Evolutionary conservation across 2,888 invertebrate genomes (phyloP).

Genomic region (Rhagophthalmus giganteus): DNA sequence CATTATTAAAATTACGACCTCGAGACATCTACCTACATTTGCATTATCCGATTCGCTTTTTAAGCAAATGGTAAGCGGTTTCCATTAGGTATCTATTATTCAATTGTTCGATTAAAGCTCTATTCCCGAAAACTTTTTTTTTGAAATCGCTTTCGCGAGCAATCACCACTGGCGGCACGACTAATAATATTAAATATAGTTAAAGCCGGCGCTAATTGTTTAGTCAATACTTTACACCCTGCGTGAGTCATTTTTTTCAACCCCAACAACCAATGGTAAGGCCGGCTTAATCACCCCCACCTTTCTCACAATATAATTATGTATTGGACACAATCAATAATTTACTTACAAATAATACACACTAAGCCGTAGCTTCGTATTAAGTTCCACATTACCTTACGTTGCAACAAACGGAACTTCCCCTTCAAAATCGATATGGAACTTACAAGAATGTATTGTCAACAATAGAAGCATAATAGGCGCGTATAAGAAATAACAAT

Average conservation of each 20-base stretch:
- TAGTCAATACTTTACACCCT: slow-evolving; percentile 59
- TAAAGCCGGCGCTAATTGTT: slow-evolving; percentile 58
- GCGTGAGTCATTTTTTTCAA: slow-evolving; percentile 59
- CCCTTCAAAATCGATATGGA: slow-evolving; percentile 17
- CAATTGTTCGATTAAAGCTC: slow-evolving; percentile 1
- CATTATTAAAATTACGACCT: slow-evolving; percentile 31
- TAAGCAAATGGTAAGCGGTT: slow-evolving; percentile 7
- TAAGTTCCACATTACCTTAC: slow-evolving; percentile 23
- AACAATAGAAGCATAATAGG: background rate
- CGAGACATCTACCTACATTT: slow-evolving; percentile 20
- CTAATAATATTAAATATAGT: slow-evolving; percentile 53
- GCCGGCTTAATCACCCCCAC: slow-evolving; percentile 55
- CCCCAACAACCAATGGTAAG: slow-evolving; percentile 57
- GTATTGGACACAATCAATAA: slow-evolving; percentile 57
- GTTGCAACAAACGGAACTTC: slow-evolving; percentile 18
- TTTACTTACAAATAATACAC: slow-evolving; percentile 50
- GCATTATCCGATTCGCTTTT: slow-evolving; percentile 9
- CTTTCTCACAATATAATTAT: slow-evolving; percentile 55
- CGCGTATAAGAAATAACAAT: too few relatives aligned
- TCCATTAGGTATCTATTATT: slow-evolving; percentile 2
- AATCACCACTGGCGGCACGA: slow-evolving; percentile 32
- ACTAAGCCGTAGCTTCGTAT: slow-evolving; percentile 27
- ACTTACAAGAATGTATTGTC: background rate
- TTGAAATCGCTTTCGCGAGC: slow-evolving; percentile 8
- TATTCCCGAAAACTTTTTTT: background rate